phyloP scores from a whole-genome alignment of 1,140 invertebrate species.

The Drosophila mayri region DNA sequence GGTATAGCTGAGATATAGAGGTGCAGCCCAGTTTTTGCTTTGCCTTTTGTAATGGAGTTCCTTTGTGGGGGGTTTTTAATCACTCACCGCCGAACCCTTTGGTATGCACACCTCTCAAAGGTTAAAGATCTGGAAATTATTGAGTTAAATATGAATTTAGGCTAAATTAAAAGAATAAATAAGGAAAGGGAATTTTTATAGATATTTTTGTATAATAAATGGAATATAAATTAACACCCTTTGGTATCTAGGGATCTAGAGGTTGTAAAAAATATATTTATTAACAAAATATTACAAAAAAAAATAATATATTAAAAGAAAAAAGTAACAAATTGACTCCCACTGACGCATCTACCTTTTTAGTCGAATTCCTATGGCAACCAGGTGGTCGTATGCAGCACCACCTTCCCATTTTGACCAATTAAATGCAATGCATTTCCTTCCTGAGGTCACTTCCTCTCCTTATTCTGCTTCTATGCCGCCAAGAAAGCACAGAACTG shows the following conservation, averaged over 20 bases:
- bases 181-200: accelerated
- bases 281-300: background rate
- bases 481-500: slow-evolving; percentile 13
- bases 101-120: background rate
- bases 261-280: background rate
- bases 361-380: slow-evolving; percentile 10
- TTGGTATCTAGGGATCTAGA: slow-evolving; percentile 1
- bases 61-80: slow-evolving; percentile 5
- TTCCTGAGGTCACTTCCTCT: slow-evolving; percentile 77
- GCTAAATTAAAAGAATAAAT: no score
- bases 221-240: background rate
- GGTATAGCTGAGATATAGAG: slow-evolving; percentile 11
- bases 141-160: no score
- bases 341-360: slow-evolving; percentile 11
- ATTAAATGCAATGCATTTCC: slow-evolving; percentile 78
- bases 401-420: slow-evolving; percentile 57
- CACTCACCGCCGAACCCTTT: slow-evolving; percentile 10
- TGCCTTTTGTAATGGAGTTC: background rate
- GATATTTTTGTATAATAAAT: background rate
- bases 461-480: background rate
- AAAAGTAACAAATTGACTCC: background rate
- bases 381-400: slow-evolving; percentile 14
- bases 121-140: background rate
- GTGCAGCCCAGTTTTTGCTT: slow-evolving; percentile 2
- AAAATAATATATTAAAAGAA: no score